Evolutionary conservation across 2,113 vertebrate genomes (phyloP), one percentile per base, ranked within the genome.

Genomic region (Poecile atricapillus): DNA sequence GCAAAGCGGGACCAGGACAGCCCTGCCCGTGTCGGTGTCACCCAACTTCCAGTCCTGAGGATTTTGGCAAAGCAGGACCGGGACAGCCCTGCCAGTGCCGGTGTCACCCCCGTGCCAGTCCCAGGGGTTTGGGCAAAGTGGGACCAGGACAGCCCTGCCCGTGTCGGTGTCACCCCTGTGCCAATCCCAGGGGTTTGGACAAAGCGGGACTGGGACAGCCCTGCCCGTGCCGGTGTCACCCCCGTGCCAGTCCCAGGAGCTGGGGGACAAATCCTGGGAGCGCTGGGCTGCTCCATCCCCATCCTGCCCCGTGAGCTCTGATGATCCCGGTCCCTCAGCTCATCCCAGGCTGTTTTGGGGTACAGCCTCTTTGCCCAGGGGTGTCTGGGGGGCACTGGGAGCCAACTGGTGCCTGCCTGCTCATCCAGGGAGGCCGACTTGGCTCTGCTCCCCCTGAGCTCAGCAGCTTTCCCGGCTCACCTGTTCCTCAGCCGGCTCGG

Each of bases 391-490:
- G 23, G 52, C 56, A 3, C 50, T 3, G 47, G 83, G 31, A 49
- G 55, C 64, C 1, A 4, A 7, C 2, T 0, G 56, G 23, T 52
- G 68, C 13, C 80, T 23, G 13, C 31, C 28, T 18, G 35, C 49
- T 73, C 30, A 2, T 2, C 5, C 31, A 0, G 63, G 11, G 53
- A 37, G 46, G 16, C 80, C 5, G 3, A 2, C 24, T 84, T 93
- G 68, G 71, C 88, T 15, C 76, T 0, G 21, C 67, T 95, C 39
- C 16, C 63, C 76, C 81, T 37, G 87, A 76, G 77, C 75, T 95
- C 96, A 87, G 96, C 95, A 95, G 33, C 93, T 95, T 92, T 80
- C 80, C 94, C 35, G 0, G 83, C 94, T 95, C 93, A 59, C 83
- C 95, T 84, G 83, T 31, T 86, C 76, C 88, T 18, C 28, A 2